Percentiles rank a stretch among this genome's conserved stretches.
Evolutionary conservation across 2,888 invertebrate genomes (phyloP).

Genomic region (Oligia strigilis): DNA sequence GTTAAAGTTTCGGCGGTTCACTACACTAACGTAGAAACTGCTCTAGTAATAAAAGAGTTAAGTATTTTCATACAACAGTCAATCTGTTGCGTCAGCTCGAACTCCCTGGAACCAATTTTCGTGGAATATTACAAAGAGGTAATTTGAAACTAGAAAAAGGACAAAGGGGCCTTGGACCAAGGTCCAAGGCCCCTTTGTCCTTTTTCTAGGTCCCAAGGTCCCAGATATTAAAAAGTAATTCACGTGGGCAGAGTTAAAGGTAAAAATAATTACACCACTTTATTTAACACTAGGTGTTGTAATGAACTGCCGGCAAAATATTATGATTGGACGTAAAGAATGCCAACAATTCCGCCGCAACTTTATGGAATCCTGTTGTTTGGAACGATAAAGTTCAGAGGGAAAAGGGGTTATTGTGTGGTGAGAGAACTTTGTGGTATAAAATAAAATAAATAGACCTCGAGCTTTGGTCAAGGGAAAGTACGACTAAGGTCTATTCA

Average conservation of each 20-base stretch:
- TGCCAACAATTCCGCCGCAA: conserved; percentile 24
- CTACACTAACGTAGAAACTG: not conserved
- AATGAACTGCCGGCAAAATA: conserved; percentile 28
- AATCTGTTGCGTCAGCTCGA: not conserved
- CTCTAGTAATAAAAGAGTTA: not conserved
- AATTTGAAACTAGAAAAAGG: conserved; percentile 9
- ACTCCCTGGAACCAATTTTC: not conserved
- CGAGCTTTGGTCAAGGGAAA: not conserved
- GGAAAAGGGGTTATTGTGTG: not conserved
- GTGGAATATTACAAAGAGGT: conserved; percentile 31
- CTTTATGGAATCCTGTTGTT: conserved; percentile 9
- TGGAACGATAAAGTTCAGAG: not conserved
- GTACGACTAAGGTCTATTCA: not conserved
- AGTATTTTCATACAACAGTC: not conserved
- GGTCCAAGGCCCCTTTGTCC: too few species aligned
- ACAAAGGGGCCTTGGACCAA: conserved; percentile 1
- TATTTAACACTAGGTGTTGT: conserved; percentile 17
- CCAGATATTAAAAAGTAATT: conserved; percentile 27
- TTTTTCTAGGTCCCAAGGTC: too few species aligned
- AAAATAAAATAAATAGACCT: not conserved
- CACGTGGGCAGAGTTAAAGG: not conserved
- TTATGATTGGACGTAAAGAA: conserved; percentile 13
- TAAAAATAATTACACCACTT: conserved; percentile 12
- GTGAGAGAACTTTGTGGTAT: not conserved
- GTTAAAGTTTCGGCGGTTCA: not conserved